These are phyloP conservation scores for Drosophila limbata DNA, from an alignment of 2,888 invertebrate species.

Conservation along the genomic window DNA sequence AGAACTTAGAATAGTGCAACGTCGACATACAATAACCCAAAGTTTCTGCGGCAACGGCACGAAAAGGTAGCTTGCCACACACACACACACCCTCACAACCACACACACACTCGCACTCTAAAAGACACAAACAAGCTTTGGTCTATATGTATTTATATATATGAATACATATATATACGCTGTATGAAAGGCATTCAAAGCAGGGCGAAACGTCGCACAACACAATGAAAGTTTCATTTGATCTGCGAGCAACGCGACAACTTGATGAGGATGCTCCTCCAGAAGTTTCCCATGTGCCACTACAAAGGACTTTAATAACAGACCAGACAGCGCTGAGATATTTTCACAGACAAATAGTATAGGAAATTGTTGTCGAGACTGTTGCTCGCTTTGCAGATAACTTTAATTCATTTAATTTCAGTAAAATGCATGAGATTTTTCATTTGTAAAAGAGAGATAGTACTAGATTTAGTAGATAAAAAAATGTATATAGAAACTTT, in stretches of 20 bases:
- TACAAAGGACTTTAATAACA: slow-evolving; percentile 18
- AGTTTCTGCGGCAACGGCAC: slow-evolving; percentile 64
- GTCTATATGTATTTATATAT: slow-evolving; percentile 25
- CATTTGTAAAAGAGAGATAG: not conserved
- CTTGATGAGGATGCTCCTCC: slow-evolving; percentile 56
- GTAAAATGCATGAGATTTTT: not conserved
- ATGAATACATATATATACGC: too few relatives aligned
- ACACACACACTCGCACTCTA: slow-evolving; percentile 27
- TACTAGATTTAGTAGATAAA: not conserved
- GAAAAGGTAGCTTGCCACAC: slow-evolving; percentile 62
- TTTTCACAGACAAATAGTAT: slow-evolving; percentile 8
- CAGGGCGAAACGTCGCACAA: slow-evolving; percentile 60
- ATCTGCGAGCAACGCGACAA: slow-evolving; percentile 68
- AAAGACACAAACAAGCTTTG: slow-evolving; percentile 13
- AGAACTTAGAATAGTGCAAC: slow-evolving; percentile 70
- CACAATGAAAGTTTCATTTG: slow-evolving; percentile 83
- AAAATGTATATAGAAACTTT: too few relatives aligned
- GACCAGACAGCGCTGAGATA: not conserved
- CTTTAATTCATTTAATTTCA: slow-evolving; percentile 19
- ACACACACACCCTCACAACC: slow-evolving; percentile 26
- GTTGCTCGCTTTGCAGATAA: slow-evolving; percentile 13
- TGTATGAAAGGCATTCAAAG: slow-evolving; percentile 47
- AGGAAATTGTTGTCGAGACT: slow-evolving; percentile 41
- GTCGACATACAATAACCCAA: slow-evolving; percentile 64
- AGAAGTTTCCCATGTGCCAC: slow-evolving; percentile 12